Evolutionary conservation across 2,797 vertebrate genomes (phyloP).

Genomic region (Ceryle rudis): DNA sequence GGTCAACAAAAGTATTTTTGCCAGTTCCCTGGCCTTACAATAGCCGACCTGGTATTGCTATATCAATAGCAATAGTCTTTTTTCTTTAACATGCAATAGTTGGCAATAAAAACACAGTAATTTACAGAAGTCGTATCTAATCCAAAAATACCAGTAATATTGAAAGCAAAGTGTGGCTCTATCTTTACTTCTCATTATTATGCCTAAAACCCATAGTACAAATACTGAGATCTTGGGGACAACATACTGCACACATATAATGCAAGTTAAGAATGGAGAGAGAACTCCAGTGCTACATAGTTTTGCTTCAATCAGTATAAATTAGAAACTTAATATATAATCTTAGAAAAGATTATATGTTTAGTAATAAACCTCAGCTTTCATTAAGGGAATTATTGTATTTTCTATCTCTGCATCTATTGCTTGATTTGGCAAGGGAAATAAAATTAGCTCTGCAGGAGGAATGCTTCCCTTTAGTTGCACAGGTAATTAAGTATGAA

Average conservation of each 20-base stretch:
- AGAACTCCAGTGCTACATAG: neutral
- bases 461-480: neutral
- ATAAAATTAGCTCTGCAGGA: neutral
- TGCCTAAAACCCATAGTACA: neutral
- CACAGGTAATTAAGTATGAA: neutral
- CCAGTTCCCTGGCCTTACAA: neutral
- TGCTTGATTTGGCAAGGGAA: slow-evolving; percentile 1
- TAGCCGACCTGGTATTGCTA: neutral
- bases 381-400: neutral
- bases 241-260: neutral
- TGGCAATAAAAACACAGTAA: neutral
- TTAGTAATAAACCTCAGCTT: neutral
- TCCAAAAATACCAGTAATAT: neutral
- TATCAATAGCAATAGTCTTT: neutral
- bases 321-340: neutral
- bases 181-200: neutral
- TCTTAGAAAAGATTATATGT: neutral
- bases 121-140: neutral
- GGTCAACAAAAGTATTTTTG: neutral
- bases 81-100: neutral
- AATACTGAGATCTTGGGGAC: neutral
- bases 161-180: neutral
- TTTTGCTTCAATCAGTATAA: neutral
- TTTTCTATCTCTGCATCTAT: neutral
- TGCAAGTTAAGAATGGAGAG: neutral